Conservation (phyloP, 2,888 invertebrate species). For the Vesta saturnalis region DNA sequence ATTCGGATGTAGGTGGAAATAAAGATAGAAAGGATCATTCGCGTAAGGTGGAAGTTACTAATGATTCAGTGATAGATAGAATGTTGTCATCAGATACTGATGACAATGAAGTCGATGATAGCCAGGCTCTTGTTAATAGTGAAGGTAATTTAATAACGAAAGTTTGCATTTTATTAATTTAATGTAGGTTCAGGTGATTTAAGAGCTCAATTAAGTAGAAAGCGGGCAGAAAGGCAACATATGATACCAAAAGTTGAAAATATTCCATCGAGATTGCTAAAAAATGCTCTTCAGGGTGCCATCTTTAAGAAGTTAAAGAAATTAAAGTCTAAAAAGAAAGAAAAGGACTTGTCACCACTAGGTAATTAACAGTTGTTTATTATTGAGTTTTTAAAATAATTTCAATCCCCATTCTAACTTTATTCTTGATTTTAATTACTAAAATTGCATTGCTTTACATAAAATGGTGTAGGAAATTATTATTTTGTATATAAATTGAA, state of each 20-base stretch:
- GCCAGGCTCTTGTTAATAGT: constrained; percentile 44
- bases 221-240: constrained; percentile 64
- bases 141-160: constrained; percentile 43
- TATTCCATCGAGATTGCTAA: constrained; percentile 63
- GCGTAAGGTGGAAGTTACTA: constrained; percentile 48
- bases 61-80: neutral
- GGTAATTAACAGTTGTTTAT: constrained; percentile 34
- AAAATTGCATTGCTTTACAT: neutral
- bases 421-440: constrained; percentile 6
- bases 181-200: constrained; percentile 61
- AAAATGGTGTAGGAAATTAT: too few species aligned
- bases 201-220: constrained; percentile 65
- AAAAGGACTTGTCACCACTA: constrained; percentile 49
- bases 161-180: neutral
- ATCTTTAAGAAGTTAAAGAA: constrained; percentile 62
- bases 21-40: constrained; percentile 25
- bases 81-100: constrained; percentile 43
- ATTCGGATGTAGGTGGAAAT: constrained; percentile 20
- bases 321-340: constrained; percentile 46
- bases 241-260: constrained; percentile 57
- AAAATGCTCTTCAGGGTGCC: constrained; percentile 66
- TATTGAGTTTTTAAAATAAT: neutral
- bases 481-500: neutral
- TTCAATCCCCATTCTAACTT: neutral
- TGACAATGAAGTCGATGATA: constrained; percentile 46